A percentile compares a stretch with the other conserved stretches of the same genome.
These are phyloP conservation scores for Acanthaster planci DNA, from an alignment of 35 echinoderm and acorn worm species.

Conservation along the genomic window DNA sequence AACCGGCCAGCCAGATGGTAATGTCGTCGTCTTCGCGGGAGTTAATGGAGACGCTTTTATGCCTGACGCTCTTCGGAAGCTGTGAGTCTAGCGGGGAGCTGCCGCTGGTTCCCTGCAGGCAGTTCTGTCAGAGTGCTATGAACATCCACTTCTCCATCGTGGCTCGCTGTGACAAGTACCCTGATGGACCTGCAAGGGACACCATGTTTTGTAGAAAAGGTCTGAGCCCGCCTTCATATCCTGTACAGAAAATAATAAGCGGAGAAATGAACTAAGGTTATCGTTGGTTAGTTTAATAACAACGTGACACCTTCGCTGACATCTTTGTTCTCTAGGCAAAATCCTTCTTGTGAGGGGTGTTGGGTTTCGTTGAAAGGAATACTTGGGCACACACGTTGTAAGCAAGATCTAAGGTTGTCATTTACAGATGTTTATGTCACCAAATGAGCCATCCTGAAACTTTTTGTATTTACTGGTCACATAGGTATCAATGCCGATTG, in stretches of 20 bases:
- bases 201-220: slow-evolving; percentile 7
- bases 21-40: background rate
- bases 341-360: too few species aligned
- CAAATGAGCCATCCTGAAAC: too few species aligned
- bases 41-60: background rate
- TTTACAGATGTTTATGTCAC: too few species aligned
- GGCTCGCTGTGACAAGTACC: background rate
- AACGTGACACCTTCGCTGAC: too few species aligned
- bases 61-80: background rate
- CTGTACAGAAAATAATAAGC: too few species aligned
- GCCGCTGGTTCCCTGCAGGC: background rate
- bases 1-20: background rate
- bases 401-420: too few species aligned
- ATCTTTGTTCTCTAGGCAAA: too few species aligned
- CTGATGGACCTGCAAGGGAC: background rate
- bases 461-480: background rate
- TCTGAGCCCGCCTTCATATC: background rate
- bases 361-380: too few species aligned
- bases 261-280: too few species aligned
- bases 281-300: too few species aligned
- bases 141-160: background rate
- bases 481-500: background rate
- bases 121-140: background rate
- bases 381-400: too few species aligned
- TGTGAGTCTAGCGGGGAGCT: slow-evolving; percentile 3